A percentile compares a stretch with the other conserved stretches of the same genome.
Evolutionary conservation across 1,140 invertebrate species (phyloP).

Genomic region (Microplitis mediator): DNA sequence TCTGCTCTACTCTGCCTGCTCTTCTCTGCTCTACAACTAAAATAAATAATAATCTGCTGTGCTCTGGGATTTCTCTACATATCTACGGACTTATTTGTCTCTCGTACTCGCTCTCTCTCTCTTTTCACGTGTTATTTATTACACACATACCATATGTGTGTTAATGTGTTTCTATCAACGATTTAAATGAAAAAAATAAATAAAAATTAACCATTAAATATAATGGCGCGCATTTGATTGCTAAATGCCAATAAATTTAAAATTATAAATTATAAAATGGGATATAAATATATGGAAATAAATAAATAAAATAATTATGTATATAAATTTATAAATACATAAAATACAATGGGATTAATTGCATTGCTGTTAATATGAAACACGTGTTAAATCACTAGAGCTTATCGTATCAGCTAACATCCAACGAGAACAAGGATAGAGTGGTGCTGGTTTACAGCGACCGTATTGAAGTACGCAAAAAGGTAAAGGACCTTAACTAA

Average conservation of each 20-base stretch:
- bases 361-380: not conserved
- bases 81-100: slow-evolving; percentile 26
- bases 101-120: slow-evolving; percentile 15
- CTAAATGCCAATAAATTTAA: not conserved
- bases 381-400: slow-evolving; percentile 43
- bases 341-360: not conserved
- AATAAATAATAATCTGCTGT: not conserved
- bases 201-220: too few relatives aligned
- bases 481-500: slow-evolving; percentile 59
- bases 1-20: not conserved
- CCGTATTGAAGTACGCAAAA: slow-evolving; percentile 65
- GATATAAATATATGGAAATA: not conserved
- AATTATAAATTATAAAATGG: not conserved
- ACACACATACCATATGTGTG: not conserved
- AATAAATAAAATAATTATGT: not conserved
- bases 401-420: slow-evolving; percentile 60
- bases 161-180: too few relatives aligned
- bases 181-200: not conserved
- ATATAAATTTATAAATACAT: not conserved
- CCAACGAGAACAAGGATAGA: slow-evolving; percentile 63
- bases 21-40: not conserved
- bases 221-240: not conserved
- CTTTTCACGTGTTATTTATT: slow-evolving; percentile 3
- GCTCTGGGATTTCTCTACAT: slow-evolving; percentile 1
- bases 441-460: slow-evolving; percentile 67